Percentiles rank a stretch among this genome's conserved stretches.
Conservation (phyloP, 1,140 invertebrate species). For the Zaprionus davidi region DNA sequence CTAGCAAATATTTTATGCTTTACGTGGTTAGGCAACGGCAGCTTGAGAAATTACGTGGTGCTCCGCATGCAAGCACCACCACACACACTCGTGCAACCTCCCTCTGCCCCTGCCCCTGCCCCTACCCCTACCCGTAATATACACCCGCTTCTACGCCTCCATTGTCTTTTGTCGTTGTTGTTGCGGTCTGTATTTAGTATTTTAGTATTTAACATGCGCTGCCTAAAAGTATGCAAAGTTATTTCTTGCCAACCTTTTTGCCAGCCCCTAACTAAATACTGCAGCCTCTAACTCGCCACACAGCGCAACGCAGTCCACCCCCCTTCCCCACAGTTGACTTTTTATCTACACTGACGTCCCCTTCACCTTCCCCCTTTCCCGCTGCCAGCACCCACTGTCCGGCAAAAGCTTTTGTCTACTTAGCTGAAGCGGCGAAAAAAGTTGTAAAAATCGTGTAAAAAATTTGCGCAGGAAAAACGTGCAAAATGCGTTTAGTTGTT, state of each 20-base stretch:
- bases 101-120: background rate
- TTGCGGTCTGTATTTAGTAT: slow-evolving; percentile 54
- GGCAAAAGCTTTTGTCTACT: slow-evolving; percentile 75
- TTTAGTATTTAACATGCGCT: slow-evolving; percentile 72
- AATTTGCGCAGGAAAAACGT: slow-evolving; percentile 76
- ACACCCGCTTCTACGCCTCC: slow-evolving; percentile 19
- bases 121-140: background rate
- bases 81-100: background rate
- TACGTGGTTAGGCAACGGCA: slow-evolving; percentile 75
- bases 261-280: slow-evolving; percentile 37
- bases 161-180: slow-evolving; percentile 47
- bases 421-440: slow-evolving; percentile 67
- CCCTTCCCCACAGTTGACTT: slow-evolving; percentile 63
- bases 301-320: background rate
- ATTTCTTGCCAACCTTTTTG: slow-evolving; percentile 65
- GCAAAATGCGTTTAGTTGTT: slow-evolving; percentile 76
- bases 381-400: slow-evolving; percentile 14
- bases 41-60: slow-evolving; percentile 80
- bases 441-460: slow-evolving; percentile 82
- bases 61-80: slow-evolving; percentile 32
- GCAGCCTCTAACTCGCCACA: slow-evolving; percentile 53
- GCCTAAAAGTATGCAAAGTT: slow-evolving; percentile 81
- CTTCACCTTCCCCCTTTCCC: background rate
- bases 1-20: slow-evolving; percentile 80
- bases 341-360: slow-evolving; percentile 50